phyloP scores from a whole-genome alignment of 2,888 invertebrate species.

The Chymomyza amoena region DNA sequence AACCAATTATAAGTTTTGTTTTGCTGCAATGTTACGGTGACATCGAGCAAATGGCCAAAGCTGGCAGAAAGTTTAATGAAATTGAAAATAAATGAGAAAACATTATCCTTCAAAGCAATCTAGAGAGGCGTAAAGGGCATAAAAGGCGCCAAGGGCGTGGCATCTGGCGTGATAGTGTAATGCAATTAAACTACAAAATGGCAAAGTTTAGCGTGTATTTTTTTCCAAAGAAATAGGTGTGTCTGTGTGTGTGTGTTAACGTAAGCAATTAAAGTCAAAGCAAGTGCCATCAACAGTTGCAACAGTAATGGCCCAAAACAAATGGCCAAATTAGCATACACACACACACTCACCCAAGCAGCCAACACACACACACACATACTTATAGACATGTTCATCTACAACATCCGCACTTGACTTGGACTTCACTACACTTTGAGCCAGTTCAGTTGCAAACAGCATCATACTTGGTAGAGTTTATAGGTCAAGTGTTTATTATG shows the following conservation, averaged over 20 bases:
- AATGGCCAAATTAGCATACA: constrained; percentile 68
- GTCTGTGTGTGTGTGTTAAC: neutral
- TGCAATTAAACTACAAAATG: constrained; percentile 42
- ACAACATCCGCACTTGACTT: constrained; percentile 68
- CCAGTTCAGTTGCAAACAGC: constrained; percentile 26
- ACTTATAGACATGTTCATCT: constrained; percentile 22
- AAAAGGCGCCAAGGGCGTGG: no score
- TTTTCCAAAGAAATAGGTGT: neutral
- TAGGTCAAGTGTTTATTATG: constrained; percentile 73
- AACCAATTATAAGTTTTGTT: constrained; percentile 73
- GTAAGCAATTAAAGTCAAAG: constrained; percentile 42
- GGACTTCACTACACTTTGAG: constrained; percentile 67
- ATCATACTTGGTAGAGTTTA: constrained; percentile 61
- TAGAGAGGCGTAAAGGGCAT: neutral
- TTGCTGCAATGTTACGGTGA: constrained; percentile 49
- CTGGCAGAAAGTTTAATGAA: constrained; percentile 63
- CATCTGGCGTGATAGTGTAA: neutral
- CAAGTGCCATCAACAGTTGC: constrained; percentile 38
- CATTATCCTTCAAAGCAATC: constrained; percentile 33
- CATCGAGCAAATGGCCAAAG: constrained; percentile 57
- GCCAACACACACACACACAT: constrained; percentile 9
- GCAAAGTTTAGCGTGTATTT: constrained; percentile 33
- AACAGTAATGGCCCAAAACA: constrained; percentile 44
- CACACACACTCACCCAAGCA: constrained; percentile 29
- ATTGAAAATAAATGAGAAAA: constrained; percentile 72